A percentile compares a stretch with the other conserved stretches of the same genome.
These are phyloP conservation scores for Macquaria ambigua DNA, from an alignment of 2,113 vertebrate species.

Conservation along the genomic window DNA sequence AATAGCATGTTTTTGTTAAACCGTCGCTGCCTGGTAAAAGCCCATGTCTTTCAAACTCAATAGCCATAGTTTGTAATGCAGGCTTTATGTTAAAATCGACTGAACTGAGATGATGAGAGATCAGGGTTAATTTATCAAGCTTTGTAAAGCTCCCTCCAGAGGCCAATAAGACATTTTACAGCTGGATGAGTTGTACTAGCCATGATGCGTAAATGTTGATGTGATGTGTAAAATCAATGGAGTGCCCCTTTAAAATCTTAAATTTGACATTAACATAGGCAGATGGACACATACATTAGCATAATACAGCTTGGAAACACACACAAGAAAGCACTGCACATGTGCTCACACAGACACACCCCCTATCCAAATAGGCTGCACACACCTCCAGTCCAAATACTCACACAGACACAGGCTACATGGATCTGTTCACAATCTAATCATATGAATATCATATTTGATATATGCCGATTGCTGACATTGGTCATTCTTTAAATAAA, in stretches of 20 bases:
- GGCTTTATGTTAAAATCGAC: too few relatives aligned
- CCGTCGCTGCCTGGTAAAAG: not conserved
- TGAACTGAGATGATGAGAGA: too few relatives aligned
- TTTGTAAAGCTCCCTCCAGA: too few relatives aligned
- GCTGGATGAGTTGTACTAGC: not conserved
- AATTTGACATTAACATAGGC: not conserved
- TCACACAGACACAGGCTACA: not conserved
- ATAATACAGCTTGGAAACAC: not conserved
- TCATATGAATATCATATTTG: not conserved
- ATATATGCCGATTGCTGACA: not conserved
- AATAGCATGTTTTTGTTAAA: not conserved
- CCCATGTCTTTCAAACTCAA: not conserved
- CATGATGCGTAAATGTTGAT: not conserved
- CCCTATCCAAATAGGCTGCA: constrained; percentile 41
- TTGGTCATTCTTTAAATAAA: not conserved
- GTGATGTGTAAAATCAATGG: not conserved
- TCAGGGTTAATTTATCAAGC: too few relatives aligned
- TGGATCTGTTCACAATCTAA: constrained; percentile 1
- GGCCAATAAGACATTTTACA: not conserved
- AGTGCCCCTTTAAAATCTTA: not conserved
- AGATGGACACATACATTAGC: not conserved
- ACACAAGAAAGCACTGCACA: constrained; percentile 29
- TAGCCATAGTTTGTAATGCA: not conserved
- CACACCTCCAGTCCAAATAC: constrained; percentile 21
- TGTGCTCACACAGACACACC: constrained; percentile 69